Conservation (phyloP, 2,797 vertebrate species). For the Catamblyrhynchus diadema region DNA sequence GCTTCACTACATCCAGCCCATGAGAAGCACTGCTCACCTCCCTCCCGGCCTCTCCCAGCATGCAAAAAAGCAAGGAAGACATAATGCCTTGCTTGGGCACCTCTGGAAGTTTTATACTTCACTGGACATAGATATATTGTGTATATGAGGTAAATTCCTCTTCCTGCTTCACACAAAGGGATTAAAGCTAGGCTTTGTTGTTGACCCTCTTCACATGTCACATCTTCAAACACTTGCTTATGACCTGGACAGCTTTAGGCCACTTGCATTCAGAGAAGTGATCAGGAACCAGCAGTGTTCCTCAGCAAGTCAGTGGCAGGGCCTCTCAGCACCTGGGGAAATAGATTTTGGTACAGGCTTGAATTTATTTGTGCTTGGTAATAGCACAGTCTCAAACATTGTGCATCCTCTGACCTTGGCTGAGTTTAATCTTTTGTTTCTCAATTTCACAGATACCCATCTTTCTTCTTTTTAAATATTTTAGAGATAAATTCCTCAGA, state of each 20-base stretch:
- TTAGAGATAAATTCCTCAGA: not conserved
- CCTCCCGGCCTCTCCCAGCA: not conserved
- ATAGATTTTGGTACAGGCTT: not conserved
- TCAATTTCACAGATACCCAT: not conserved
- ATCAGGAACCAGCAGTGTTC: not conserved
- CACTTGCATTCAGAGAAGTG: not conserved
- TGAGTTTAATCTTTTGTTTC: not conserved
- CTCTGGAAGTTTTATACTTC: slow-evolving; percentile 21
- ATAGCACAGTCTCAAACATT: not conserved
- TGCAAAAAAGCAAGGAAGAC: not conserved
- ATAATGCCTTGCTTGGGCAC: not conserved
- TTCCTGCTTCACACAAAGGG: slow-evolving; percentile 33
- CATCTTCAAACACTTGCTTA: slow-evolving; percentile 20
- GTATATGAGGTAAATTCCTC: not conserved
- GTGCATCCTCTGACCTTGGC: not conserved
- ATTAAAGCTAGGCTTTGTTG: slow-evolving; percentile 24
- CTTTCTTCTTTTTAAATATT: not conserved
- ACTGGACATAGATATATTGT: not conserved
- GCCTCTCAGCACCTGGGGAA: accelerated
- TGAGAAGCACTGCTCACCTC: not conserved
- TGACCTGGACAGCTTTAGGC: slow-evolving; percentile 11
- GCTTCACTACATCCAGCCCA: not conserved
- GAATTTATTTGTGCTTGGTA: not conserved
- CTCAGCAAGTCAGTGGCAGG: not conserved
- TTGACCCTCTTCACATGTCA: not conserved